These are phyloP conservation scores for Pseudocheirus occidentalis DNA, from an alignment of 2,797 vertebrate genomes.

Conservation along the genomic window DNA sequence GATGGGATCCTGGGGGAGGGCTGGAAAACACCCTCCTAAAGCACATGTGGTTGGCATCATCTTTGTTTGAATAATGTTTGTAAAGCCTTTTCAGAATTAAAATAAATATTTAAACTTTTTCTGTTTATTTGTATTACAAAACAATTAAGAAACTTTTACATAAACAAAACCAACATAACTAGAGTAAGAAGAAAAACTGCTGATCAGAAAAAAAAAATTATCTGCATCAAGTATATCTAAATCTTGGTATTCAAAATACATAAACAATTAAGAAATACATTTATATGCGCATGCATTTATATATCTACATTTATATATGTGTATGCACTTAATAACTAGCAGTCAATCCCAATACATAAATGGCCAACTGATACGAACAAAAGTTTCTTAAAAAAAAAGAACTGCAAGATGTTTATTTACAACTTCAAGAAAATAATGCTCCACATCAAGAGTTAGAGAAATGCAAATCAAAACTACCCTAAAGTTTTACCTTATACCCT, in stretches of 20 bases:
- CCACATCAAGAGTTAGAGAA: neutral
- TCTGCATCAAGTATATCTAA: neutral
- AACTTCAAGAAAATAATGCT: neutral
- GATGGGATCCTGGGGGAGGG: neutral
- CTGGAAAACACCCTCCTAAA: neutral
- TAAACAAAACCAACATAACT: neutral
- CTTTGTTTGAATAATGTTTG: neutral
- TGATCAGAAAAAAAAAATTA: neutral
- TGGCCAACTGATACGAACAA: neutral
- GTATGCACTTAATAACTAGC: neutral
- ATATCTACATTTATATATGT: no score
- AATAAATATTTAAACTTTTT: neutral
- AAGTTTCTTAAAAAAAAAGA: neutral
- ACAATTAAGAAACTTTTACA: neutral
- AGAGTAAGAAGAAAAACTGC: neutral
- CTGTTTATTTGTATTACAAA: neutral
- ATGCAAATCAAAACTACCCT: neutral
- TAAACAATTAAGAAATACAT: neutral
- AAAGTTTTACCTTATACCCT: neutral
- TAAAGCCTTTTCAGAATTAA: neutral
- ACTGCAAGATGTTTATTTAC: neutral
- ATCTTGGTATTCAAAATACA: neutral
- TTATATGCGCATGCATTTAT: no score
- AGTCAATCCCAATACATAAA: neutral
- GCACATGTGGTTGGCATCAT: neutral